phyloP scores from a whole-genome alignment of 2,888 invertebrate species.

The Carcina quercana region DNA sequence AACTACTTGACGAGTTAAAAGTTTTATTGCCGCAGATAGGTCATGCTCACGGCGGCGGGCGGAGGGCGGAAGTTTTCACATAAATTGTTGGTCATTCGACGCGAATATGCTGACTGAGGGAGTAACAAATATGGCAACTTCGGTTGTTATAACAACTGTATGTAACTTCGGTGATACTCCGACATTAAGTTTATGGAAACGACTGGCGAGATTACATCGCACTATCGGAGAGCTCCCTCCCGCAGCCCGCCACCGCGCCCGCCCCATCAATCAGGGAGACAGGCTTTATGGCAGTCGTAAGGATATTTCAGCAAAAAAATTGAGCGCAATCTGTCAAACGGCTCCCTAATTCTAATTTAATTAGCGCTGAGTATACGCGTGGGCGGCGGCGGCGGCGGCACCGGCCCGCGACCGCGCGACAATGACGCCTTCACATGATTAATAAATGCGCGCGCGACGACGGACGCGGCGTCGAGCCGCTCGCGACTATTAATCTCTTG shows the following conservation, averaged over 20 bases:
- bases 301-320: constrained; percentile 48
- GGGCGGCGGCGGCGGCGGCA: too few species aligned
- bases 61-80: constrained; percentile 69
- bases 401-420: constrained; percentile 53
- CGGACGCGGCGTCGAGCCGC: constrained; percentile 46
- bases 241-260: constrained; percentile 27
- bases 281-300: constrained; percentile 36
- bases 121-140: constrained; percentile 74
- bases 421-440: constrained; percentile 72
- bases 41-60: constrained; percentile 65
- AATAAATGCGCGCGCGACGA: constrained; percentile 58
- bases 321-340: constrained; percentile 60
- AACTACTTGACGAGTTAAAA: constrained; percentile 66
- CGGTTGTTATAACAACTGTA: constrained; percentile 72
- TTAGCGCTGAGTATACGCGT: constrained; percentile 63
- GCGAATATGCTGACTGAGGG: constrained; percentile 73
- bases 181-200: constrained; percentile 73
- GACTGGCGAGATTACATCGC: constrained; percentile 69
- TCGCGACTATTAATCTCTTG: constrained; percentile 67
- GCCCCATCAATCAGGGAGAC: constrained; percentile 45
- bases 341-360: constrained; percentile 68
- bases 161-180: constrained; percentile 73
- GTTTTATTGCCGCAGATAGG: constrained; percentile 67
- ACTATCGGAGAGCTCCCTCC: constrained; percentile 63
- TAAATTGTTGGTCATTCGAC: constrained; percentile 74